Evolutionary conservation across 2,888 invertebrate species (phyloP).

Genomic region (Amphipoea oculea): DNA sequence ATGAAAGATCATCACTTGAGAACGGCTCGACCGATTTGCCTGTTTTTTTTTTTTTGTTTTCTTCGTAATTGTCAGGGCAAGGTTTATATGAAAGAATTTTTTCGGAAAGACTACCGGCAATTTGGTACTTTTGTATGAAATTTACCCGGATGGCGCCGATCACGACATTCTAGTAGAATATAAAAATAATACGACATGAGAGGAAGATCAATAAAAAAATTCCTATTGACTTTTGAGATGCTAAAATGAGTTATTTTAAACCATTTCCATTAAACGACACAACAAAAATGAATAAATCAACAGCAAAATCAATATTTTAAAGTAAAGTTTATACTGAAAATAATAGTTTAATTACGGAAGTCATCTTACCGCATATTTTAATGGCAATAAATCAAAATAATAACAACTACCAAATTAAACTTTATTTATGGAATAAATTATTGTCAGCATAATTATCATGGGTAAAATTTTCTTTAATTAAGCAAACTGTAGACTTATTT

Average conservation of each 20-base stretch:
- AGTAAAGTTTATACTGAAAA: neutral
- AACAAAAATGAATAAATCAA: neutral
- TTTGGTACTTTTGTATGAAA: neutral
- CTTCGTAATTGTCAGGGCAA: neutral
- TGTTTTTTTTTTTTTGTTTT: neutral
- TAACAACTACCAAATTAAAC: slow-evolving; percentile 15
- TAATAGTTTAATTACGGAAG: slow-evolving; percentile 19
- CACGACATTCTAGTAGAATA: neutral
- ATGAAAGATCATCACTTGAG: neutral
- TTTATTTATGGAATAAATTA: slow-evolving; percentile 23
- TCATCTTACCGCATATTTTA: neutral
- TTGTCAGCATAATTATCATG: neutral
- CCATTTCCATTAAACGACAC: neutral
- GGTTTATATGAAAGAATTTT: neutral
- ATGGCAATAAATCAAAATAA: slow-evolving; percentile 19
- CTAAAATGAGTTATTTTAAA: neutral
- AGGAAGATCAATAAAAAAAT: neutral
- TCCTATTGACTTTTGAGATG: neutral
- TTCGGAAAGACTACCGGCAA: neutral
- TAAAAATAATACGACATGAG: neutral
- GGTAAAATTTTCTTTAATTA: neutral
- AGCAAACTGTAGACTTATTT: slow-evolving; percentile 18
- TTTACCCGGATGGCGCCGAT: rapidly evolving
- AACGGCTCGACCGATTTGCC: neutral
- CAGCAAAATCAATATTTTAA: neutral